Conservation (phyloP, 2,888 invertebrate genomes). For the Eupeodes luniger region DNA sequence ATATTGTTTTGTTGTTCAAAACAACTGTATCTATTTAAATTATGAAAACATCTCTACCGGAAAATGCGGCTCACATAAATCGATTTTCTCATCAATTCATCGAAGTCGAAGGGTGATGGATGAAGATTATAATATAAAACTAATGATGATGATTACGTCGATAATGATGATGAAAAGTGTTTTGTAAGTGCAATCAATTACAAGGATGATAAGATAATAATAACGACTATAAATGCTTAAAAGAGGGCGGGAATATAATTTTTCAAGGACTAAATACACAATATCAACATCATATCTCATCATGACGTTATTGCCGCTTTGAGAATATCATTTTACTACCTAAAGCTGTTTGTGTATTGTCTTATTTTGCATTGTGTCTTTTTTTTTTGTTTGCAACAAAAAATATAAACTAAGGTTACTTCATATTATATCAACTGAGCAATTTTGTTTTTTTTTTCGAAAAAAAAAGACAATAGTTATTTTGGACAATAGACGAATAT, state of each 20-base stretch:
- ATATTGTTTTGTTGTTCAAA: not conserved
- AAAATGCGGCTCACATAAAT: conserved; percentile 26
- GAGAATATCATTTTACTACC: not conserved
- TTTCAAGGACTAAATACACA: conserved; percentile 11
- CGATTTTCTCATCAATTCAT: conserved; percentile 22
- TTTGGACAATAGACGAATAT: not conserved
- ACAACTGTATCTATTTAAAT: not conserved
- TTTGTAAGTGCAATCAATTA: conserved; percentile 55
- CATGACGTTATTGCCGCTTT: not conserved
- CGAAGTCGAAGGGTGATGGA: conserved; percentile 49
- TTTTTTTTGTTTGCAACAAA: not conserved
- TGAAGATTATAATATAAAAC: conserved; percentile 45
- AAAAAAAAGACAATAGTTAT: not conserved
- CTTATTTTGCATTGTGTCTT: not conserved
- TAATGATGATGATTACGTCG: conserved; percentile 37
- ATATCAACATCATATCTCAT: too few relatives aligned
- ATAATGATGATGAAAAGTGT: conserved; percentile 63
- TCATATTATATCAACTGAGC: too few relatives aligned
- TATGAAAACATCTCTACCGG: conserved; percentile 9
- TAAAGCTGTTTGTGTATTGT: not conserved
- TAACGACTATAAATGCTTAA: conserved; percentile 22
- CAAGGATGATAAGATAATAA: conserved; percentile 32
- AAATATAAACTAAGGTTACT: too few relatives aligned
- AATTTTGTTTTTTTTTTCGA: not conserved
- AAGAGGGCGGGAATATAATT: not conserved